Percentiles rank a stretch among this genome's conserved stretches.
Conservation (phyloP, 2,113 vertebrate species). For the Centropus bengalensis region DNA sequence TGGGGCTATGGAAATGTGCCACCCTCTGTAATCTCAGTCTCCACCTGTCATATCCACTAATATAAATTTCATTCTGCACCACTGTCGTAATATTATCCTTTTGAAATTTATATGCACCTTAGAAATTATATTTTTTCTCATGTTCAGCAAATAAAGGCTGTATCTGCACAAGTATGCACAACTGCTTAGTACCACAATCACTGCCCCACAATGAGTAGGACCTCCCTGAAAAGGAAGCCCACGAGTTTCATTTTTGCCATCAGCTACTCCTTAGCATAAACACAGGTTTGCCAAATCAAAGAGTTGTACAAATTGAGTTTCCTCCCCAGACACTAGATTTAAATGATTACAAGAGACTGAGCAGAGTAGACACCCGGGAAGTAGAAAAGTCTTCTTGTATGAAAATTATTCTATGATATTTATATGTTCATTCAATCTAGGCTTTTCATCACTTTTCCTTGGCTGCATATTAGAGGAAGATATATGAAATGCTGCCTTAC, state of each 20-base stretch:
- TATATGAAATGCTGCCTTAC: not conserved
- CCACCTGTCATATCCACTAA: not conserved
- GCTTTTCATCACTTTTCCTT: not conserved
- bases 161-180: not conserved
- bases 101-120: not conserved
- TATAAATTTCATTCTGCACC: not conserved
- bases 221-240: not conserved
- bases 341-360: not conserved
- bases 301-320: not conserved
- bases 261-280: not conserved
- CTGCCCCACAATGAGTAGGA: not conserved
- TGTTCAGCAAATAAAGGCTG: not conserved
- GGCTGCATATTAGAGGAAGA: not conserved
- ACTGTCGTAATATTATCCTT: not conserved
- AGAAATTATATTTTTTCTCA: not conserved
- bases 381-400: not conserved
- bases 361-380: not conserved
- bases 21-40: not conserved
- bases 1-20: not conserved
- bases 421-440: not conserved
- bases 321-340: not conserved
- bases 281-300: not conserved
- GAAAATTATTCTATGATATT: not conserved
- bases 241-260: not conserved
- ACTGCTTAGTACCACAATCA: not conserved